Percentiles rank a stretch among this genome's conserved stretches.
phyloP scores from a whole-genome alignment of 2,888 invertebrate genomes.

The Rhagonycha fulva region DNA sequence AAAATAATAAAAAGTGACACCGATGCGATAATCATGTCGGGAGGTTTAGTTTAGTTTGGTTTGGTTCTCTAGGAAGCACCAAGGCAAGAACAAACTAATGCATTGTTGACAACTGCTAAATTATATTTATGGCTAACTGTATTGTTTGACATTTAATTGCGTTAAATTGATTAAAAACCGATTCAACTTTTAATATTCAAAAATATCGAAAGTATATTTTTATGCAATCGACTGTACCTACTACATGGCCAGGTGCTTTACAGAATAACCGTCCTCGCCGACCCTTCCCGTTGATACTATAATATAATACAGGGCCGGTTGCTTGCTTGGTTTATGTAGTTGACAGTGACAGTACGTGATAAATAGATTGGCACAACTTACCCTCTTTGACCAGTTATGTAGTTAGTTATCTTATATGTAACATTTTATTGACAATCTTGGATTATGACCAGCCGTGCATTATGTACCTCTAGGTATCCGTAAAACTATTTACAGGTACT shows the following conservation, averaged over 20 bases:
- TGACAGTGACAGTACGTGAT: constrained; percentile 49
- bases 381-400: constrained; percentile 24
- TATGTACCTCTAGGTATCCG: not conserved
- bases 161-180: not conserved
- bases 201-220: constrained; percentile 36
- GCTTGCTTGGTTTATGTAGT: constrained; percentile 39
- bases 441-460: not conserved
- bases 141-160: not conserved
- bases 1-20: constrained; percentile 20
- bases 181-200: not conserved
- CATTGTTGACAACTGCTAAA: not conserved
- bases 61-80: not conserved
- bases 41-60: not conserved
- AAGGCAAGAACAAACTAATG: not conserved
- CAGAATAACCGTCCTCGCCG: constrained; percentile 48
- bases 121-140: not conserved
- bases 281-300: constrained; percentile 34
- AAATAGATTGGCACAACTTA: constrained; percentile 41
- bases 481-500: too few relatives aligned
- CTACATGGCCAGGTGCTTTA: constrained; percentile 48
- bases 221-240: constrained; percentile 44
- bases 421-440: constrained; percentile 15
- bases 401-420: constrained; percentile 17
- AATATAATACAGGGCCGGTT: constrained; percentile 38
- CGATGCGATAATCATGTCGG: constrained; percentile 6